Evolutionary conservation across 2,888 invertebrate genomes (phyloP).

Genomic region (Merodon equestris): DNA sequence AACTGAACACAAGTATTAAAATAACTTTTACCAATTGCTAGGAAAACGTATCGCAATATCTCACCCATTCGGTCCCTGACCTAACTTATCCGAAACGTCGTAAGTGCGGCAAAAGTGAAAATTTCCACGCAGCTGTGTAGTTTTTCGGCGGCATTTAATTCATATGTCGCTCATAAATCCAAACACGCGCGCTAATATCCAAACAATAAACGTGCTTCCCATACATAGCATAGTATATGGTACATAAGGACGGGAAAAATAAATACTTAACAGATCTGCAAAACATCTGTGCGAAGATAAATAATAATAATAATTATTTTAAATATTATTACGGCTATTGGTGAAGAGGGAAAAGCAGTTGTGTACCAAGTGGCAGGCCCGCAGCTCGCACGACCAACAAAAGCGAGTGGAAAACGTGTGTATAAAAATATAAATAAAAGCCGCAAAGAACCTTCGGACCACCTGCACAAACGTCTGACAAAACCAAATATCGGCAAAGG

Average conservation of each 20-base stretch:
- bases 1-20: no score
- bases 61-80: constrained; percentile 10
- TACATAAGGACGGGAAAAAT: no score
- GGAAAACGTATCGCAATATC: no score
- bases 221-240: no score
- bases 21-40: no score
- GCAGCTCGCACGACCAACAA: no score
- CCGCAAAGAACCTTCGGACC: constrained; percentile 58
- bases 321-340: constrained; percentile 10
- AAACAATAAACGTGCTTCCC: constrained; percentile 7
- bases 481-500: constrained; percentile 18
- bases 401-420: no score
- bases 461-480: constrained; percentile 66
- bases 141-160: not conserved
- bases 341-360: constrained; percentile 41
- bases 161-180: not conserved
- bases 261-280: constrained; percentile 23
- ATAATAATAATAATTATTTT: constrained; percentile 21
- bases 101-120: not conserved
- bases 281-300: constrained; percentile 63
- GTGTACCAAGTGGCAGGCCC: constrained; percentile 24
- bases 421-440: constrained; percentile 25
- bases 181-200: constrained; percentile 20
- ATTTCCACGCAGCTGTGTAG: not conserved
- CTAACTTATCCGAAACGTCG: not conserved